phyloP scores from a whole-genome alignment of 2,888 invertebrate species.

The Microplitis manilae region DNA sequence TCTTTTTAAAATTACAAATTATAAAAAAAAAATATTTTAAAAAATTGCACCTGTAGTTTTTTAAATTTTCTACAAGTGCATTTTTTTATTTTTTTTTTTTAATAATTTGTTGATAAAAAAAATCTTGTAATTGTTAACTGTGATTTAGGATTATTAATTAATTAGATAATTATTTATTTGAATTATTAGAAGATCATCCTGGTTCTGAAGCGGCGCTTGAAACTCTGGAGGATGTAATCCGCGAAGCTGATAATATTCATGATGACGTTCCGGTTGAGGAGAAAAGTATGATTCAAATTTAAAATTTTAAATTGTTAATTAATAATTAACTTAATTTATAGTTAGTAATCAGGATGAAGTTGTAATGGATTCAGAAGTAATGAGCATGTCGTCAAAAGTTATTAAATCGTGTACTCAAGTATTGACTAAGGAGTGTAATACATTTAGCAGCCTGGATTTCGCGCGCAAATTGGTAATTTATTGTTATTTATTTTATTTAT shows the following conservation, averaged over 20 bases:
- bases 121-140: background rate
- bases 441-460: background rate
- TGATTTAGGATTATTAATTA: no score
- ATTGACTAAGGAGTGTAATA: constrained; percentile 54
- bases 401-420: constrained; percentile 57
- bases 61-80: no score
- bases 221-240: constrained; percentile 56
- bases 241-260: constrained; percentile 58
- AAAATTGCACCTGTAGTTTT: no score
- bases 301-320: background rate
- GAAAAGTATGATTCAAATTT: constrained; percentile 55
- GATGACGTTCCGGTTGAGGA: constrained; percentile 57
- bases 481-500: constrained; percentile 59
- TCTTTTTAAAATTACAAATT: no score
- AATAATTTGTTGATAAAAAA: background rate
- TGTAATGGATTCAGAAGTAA: constrained; percentile 65
- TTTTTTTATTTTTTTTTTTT: background rate
- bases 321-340: constrained; percentile 10
- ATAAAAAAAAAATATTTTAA: no score
- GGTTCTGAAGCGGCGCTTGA: constrained; percentile 50
- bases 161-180: constrained; percentile 8
- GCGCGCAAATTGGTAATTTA: constrained; percentile 32
- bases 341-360: constrained; percentile 58
- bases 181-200: constrained; percentile 55
- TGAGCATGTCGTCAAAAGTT: constrained; percentile 62